Evolutionary conservation across 1,140 invertebrate species (phyloP), one percentile per base, ranked within the genome.

Genomic region (Asbolus verrucosus): DNA sequence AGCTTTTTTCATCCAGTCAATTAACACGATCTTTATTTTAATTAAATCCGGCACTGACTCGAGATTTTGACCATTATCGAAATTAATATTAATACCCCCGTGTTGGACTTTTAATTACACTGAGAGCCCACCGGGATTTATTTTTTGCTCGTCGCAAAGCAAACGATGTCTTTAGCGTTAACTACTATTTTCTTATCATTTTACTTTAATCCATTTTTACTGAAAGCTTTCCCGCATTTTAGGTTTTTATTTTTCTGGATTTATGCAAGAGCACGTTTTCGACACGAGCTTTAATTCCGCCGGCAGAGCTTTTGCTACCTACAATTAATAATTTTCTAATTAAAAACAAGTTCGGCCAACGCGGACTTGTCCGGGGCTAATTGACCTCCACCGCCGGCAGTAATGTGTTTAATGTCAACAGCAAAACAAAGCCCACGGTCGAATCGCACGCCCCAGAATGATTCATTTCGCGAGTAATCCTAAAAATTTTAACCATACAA

Each of bases 101-200:
- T 16, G 46, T 54, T 14, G 46, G n/a, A 9, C 13, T 54, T 54
- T 54, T 27, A 27, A 54, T 24, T 54, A 27, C 19, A n/a, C n/a
- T 14, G 33, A 36, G 33, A 36, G 33, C 33, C 2, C 33, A 54
- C 27, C 27, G 19, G 6, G 11, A 21, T 54, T 54, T 8, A 54
- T 11, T 27, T 54, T 54, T 54, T 54, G n/a, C 33, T 14, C 13
- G 33, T 9, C n/a, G 4, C 18, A 2, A n/a, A 16, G 16, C 18
- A 46, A 46, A 46, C 41, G 41, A 46, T 16, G 46, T 54, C 46
- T 54, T 54, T 27, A 54, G 6, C 46, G 46, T 14, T 54, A 54
- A 54, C 46, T 54, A 54, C n/a, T 27, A 54, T 54, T 54, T 54
- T 27, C 46, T 54, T 54, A 54, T 54, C 46, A 27, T 54, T 54